Percentiles rank a stretch among this genome's conserved stretches.
These are phyloP conservation scores for Drosophila teissieri DNA, from an alignment of 1,140 invertebrate species.

Conservation along the genomic window DNA sequence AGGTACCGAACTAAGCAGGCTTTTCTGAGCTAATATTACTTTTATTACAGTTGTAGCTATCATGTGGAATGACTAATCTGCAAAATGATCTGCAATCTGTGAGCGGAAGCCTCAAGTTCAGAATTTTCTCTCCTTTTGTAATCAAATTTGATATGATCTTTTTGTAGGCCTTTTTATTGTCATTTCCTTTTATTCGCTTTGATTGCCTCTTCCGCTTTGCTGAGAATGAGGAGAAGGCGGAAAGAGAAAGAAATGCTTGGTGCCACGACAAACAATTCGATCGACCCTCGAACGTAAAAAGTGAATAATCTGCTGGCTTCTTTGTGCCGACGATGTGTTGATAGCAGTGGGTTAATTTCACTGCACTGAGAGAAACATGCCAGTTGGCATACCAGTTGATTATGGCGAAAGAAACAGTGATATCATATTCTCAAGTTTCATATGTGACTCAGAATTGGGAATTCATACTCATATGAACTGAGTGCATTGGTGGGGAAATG, in stretches of 20 bases:
- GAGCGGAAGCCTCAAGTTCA: slow-evolving; percentile 47
- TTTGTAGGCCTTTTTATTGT: slow-evolving; percentile 39
- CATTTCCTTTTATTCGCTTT: slow-evolving; percentile 48
- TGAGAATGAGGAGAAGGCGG: slow-evolving; percentile 19
- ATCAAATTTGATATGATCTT: slow-evolving; percentile 67
- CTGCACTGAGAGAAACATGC: background rate
- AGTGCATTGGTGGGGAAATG: slow-evolving; percentile 5
- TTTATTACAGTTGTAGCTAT: background rate
- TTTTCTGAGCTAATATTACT: too few relatives aligned
- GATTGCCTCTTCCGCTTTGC: slow-evolving; percentile 54
- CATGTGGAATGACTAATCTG: slow-evolving; percentile 15
- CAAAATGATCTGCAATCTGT: slow-evolving; percentile 6
- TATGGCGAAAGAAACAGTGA: too few relatives aligned
- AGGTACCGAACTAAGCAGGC: too few relatives aligned
- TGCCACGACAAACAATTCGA: background rate
- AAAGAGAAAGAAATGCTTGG: too few relatives aligned
- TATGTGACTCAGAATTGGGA: too few relatives aligned
- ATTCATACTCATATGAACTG: too few relatives aligned
- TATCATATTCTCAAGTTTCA: too few relatives aligned
- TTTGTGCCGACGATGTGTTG: background rate
- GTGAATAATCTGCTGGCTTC: background rate
- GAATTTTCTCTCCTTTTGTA: slow-evolving; percentile 57
- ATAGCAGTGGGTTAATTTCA: slow-evolving; percentile 5
- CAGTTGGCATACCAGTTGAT: too few relatives aligned
- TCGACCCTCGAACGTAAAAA: background rate